A percentile compares a stretch with the other conserved stretches of the same genome.
phyloP scores from a whole-genome alignment of 2,113 vertebrate species.

The Marcusenius ussheri region DNA sequence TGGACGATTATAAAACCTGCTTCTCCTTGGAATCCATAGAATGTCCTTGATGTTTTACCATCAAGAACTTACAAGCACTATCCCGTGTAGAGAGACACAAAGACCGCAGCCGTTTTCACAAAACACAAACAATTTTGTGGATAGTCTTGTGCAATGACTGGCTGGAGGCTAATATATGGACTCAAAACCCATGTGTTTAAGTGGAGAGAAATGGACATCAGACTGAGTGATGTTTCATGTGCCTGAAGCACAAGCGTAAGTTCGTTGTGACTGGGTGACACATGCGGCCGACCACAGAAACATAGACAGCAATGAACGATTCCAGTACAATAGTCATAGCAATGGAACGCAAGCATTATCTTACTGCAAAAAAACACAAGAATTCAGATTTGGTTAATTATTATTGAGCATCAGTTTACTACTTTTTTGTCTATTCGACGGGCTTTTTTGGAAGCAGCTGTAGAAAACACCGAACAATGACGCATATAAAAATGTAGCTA shows the following conservation, averaged over 20 bases:
- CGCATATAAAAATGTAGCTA: background rate
- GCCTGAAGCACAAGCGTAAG: background rate
- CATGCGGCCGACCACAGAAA: background rate
- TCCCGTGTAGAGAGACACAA: background rate
- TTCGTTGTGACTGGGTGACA: background rate
- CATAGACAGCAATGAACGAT: background rate
- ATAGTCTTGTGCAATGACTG: background rate
- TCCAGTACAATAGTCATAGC: background rate
- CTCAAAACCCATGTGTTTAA: background rate
- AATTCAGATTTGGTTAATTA: background rate
- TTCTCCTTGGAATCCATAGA: background rate
- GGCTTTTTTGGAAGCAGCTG: background rate
- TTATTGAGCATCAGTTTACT: background rate
- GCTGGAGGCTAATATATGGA: background rate
- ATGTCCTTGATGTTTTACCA: background rate
- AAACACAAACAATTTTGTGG: background rate
- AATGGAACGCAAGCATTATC: background rate
- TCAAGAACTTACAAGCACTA: background rate
- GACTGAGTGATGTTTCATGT: background rate
- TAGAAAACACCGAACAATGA: background rate
- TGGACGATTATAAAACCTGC: background rate
- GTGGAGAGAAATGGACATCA: background rate
- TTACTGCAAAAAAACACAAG: background rate
- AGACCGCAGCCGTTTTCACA: background rate
- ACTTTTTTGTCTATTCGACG: background rate